Evolutionary conservation across 1,140 invertebrate species (phyloP), one percentile per base, ranked within the genome.

Genomic region (Camponotus vicinus): DNA sequence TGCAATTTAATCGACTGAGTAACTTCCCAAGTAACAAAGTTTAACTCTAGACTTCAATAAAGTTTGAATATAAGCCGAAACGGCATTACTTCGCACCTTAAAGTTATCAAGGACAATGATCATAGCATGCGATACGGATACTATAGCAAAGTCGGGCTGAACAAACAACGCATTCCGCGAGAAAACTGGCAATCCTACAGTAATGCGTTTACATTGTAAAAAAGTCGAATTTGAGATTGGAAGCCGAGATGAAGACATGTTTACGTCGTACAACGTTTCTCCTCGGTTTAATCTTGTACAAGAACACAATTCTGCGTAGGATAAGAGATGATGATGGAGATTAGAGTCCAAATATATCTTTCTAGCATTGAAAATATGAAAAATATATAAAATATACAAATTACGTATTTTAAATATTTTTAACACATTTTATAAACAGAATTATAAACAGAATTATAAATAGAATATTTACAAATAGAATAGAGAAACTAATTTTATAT

Each of bases 41-140:
- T n/a, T 15, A 82, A 34, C 55, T 73, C n/a, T 13, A 32, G 3
- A 32, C 15, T 73, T n/a, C 49, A 34, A 42, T 18, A 21, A 45
- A 59, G 18, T 82, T 45, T 18, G 15, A 70, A 45, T 40, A 59
- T 61, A 57, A 75, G 9, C 0, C 18, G 55, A 45, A 73, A 64
- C 55, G 18, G 7, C 57, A 37, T 45, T 13, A 21, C n/a, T 71
- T 71, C 27, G 27, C n/a, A 71, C 8, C 15, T 82, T 71, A 40
- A 42, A 82, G 11, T n/a, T 27, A n/a, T 18, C 37, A 71, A 82
- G 40, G 66, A 71, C 55, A 59, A 70, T 1, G 57, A 82, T 82
- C 37, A 40, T 45, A 52, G 18, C 32, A 13, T 55, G 27, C 15
- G 67, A 57, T 67, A 55, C 15, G 45, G 11, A 69, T 18, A 45